These are phyloP conservation scores for Macrosiphum euphorbiae DNA, from an alignment of 2,888 invertebrate genomes.

Conservation along the genomic window DNA sequence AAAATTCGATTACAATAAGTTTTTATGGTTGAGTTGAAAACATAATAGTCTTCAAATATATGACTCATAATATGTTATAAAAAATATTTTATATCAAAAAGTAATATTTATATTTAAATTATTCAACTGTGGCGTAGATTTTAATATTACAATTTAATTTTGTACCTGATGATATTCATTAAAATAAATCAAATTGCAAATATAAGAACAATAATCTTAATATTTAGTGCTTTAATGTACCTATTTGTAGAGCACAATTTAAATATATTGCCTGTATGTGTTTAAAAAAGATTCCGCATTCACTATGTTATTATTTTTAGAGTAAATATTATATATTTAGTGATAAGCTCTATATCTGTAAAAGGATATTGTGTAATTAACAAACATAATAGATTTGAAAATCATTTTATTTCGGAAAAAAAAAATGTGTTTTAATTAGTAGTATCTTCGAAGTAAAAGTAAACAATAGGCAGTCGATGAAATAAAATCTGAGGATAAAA, in stretches of 20 bases:
- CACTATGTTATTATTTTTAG: neutral
- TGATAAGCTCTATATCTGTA: neutral
- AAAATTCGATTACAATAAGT: neutral
- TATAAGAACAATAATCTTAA: neutral
- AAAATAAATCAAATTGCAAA: neutral
- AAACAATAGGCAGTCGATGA: neutral
- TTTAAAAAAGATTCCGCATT: neutral
- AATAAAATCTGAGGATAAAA: neutral
- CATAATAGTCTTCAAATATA: neutral
- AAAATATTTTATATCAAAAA: neutral
- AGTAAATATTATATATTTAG: neutral
- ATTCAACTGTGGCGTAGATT: neutral
- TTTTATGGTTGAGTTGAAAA: constrained; percentile 4
- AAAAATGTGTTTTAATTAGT: neutral
- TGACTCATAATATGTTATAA: neutral
- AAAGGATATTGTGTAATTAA: neutral
- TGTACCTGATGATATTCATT: neutral
- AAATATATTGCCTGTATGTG: neutral
- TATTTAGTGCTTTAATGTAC: neutral
- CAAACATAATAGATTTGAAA: neutral
- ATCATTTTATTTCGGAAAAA: neutral
- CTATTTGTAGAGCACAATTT: neutral
- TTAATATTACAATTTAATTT: neutral
- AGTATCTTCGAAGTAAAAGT: neutral
- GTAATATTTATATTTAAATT: neutral